Percentiles rank a stretch among this genome's conserved stretches.
Conservation (phyloP, 2,113 vertebrate species). For the Bubalus kerabau region DNA sequence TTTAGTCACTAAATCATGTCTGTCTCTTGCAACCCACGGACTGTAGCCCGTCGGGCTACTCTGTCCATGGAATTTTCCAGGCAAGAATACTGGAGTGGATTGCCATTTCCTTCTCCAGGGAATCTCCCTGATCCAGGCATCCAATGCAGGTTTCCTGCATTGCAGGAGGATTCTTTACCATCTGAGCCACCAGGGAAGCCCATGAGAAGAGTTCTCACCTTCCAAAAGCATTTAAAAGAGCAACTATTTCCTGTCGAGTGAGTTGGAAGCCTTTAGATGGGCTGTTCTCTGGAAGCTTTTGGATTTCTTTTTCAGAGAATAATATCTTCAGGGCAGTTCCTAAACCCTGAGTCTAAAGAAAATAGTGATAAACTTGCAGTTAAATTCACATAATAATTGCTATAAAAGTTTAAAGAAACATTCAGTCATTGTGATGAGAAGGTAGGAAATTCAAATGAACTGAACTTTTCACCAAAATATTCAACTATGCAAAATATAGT, state of each 20-base stretch:
- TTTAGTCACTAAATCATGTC: neutral
- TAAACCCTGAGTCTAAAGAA: conserved; percentile 91
- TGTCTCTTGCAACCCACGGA: neutral
- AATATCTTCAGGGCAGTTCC: conserved; percentile 96
- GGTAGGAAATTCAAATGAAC: neutral
- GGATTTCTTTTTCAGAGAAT: conserved; percentile 97
- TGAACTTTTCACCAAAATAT: neutral
- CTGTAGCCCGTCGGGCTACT: neutral
- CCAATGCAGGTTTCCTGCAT: neutral
- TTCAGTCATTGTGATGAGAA: neutral
- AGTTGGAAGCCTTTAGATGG: conserved; percentile 96
- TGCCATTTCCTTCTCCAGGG: neutral
- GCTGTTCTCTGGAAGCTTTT: conserved; percentile 92
- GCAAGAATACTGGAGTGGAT: neutral
- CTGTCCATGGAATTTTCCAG: neutral
- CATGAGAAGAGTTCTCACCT: conserved; percentile 79
- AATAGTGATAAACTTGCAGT: neutral
- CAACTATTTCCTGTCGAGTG: conserved; percentile 95
- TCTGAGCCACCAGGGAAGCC: neutral
- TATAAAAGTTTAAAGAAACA: neutral
- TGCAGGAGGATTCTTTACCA: neutral
- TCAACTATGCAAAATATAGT: neutral
- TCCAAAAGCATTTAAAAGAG: conserved; percentile 92
- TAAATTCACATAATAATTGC: neutral
- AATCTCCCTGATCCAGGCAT: neutral